A percentile compares a stretch with the other conserved stretches of the same genome.
These are phyloP conservation scores for Streblospio benedicti DNA, from an alignment of 1,140 invertebrate species.

Conservation along the genomic window DNA sequence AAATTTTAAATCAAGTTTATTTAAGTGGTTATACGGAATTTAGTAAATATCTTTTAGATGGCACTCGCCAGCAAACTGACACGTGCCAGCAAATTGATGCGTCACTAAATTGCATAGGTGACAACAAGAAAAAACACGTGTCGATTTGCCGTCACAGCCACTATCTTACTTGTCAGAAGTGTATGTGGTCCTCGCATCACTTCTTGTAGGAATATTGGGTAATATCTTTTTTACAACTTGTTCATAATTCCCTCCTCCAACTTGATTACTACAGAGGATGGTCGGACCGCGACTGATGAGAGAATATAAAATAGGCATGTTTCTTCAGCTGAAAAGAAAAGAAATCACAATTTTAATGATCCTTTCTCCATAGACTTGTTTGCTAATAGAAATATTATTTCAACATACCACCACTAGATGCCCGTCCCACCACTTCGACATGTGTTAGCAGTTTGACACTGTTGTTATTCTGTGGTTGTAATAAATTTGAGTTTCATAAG, in stretches of 20 bases:
- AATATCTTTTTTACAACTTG: conserved; percentile 33
- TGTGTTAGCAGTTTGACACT: no score
- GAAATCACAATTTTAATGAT: no score
- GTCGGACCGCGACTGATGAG: conserved; percentile 33
- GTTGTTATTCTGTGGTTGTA: no score
- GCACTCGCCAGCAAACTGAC: conserved; percentile 18
- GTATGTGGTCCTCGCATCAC: conserved; percentile 38
- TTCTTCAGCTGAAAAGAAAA: no score
- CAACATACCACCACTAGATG: no score
- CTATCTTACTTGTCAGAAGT: conserved; percentile 26
- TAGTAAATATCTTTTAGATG: no score
- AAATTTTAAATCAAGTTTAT: no score
- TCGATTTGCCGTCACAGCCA: neutral
- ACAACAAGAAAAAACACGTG: neutral
- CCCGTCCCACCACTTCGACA: no score
- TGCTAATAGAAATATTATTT: no score
- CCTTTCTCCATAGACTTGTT: no score
- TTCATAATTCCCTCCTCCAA: conserved; percentile 30
- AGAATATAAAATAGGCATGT: conserved; percentile 37
- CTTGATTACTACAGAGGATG: conserved; percentile 35
- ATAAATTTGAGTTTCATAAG: no score
- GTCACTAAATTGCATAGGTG: neutral
- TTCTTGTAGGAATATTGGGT: conserved; percentile 34
- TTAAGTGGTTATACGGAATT: no score
- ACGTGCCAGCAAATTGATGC: conserved; percentile 8